Evolutionary conservation across 2,113 vertebrate species (phyloP).

Genomic region (Brachyhypopomus occidentalis): DNA sequence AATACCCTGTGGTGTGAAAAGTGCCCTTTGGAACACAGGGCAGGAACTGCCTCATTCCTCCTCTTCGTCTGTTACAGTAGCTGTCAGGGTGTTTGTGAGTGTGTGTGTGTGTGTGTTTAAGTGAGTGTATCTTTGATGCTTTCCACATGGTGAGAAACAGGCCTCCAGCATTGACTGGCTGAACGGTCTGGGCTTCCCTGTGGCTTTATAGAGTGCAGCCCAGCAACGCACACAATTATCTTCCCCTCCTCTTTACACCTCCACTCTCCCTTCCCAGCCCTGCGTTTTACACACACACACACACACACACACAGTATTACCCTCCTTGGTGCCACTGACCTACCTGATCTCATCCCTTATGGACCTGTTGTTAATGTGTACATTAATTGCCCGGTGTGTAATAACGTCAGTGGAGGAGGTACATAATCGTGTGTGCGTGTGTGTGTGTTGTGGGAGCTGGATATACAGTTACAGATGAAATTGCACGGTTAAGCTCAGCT

Average conservation of each 20-base stretch:
- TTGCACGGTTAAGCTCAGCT: constrained; percentile 35
- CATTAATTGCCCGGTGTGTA: constrained; percentile 28
- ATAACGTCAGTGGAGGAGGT: constrained; percentile 20
- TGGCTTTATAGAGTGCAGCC: constrained; percentile 40
- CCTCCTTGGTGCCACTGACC: constrained; percentile 20
- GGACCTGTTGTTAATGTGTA: constrained; percentile 40
- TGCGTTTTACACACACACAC: neutral
- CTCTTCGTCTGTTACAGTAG: constrained; percentile 2
- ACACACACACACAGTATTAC: constrained; percentile 1
- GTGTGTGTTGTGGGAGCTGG: constrained; percentile 15
- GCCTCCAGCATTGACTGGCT: constrained; percentile 1
- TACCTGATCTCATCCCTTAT: constrained; percentile 23
- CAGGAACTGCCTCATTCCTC: constrained; percentile 24
- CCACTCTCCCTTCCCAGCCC: neutral
- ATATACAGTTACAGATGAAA: constrained; percentile 33
- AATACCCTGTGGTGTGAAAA: constrained; percentile 28
- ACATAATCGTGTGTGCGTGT: constrained; percentile 24
- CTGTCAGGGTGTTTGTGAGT: constrained; percentile 33
- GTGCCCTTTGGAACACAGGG: constrained; percentile 7
- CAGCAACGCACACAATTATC: constrained; percentile 23
- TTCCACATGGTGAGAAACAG: constrained; percentile 4
- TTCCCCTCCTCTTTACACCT: constrained; percentile 17
- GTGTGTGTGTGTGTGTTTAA: constrained; percentile 16
- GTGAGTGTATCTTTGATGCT: constrained; percentile 2
- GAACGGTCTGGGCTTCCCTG: constrained; percentile 20